Conservation (phyloP, 2,888 invertebrate genomes). For the Bruchidius siliquastri region DNA sequence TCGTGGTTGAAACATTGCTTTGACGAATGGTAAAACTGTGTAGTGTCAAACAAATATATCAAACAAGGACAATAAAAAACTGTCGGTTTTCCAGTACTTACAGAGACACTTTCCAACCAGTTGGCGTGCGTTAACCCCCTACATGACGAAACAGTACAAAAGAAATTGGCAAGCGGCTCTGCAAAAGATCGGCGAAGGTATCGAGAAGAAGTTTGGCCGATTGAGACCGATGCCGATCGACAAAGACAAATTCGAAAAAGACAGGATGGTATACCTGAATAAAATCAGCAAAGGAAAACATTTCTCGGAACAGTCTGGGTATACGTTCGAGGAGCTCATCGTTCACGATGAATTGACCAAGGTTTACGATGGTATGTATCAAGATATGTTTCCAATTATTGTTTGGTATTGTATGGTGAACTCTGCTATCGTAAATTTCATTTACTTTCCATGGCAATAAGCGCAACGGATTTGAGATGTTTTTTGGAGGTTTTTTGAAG, state of each 20-base stretch:
- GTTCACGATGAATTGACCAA: constrained; percentile 44
- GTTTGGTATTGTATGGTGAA: too few relatives aligned
- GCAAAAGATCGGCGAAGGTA: constrained; percentile 59
- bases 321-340: constrained; percentile 52
- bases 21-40: too few relatives aligned
- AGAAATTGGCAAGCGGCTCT: constrained; percentile 48
- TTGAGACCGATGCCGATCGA: constrained; percentile 62
- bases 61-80: neutral
- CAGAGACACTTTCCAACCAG: constrained; percentile 62
- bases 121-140: constrained; percentile 56
- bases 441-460: too few relatives aligned
- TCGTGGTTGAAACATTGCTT: too few relatives aligned
- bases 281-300: constrained; percentile 65
- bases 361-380: constrained; percentile 30
- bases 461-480: too few relatives aligned
- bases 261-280: constrained; percentile 57
- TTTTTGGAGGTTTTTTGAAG: too few relatives aligned
- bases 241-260: constrained; percentile 63
- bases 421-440: too few relatives aligned
- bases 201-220: constrained; percentile 72
- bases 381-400: neutral
- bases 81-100: constrained; percentile 60
- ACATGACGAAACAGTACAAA: constrained; percentile 57
- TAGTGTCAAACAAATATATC: too few relatives aligned
- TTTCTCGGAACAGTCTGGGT: constrained; percentile 56